Percentiles rank a stretch among this genome's conserved stretches.
phyloP scores from a whole-genome alignment of 2,888 invertebrate species.

The Rhingia campestris region DNA sequence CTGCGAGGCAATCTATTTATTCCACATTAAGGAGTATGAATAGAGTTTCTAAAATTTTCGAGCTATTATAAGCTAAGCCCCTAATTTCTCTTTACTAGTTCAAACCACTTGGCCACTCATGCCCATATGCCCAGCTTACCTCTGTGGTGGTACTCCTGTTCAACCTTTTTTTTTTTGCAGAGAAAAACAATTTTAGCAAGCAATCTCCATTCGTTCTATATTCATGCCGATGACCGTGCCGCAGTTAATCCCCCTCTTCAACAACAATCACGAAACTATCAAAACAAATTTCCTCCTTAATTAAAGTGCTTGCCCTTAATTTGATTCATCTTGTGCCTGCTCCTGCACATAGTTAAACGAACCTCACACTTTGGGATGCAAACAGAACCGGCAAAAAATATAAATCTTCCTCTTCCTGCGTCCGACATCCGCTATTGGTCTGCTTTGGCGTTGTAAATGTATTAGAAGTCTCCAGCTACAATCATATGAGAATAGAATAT shows the following conservation, averaged over 20 bases:
- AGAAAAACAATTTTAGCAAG: background rate
- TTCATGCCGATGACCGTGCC: slow-evolving; percentile 1
- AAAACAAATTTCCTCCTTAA: slow-evolving; percentile 68
- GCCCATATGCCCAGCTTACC: no score
- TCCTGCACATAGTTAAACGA: slow-evolving; percentile 10
- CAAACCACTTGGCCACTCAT: no score
- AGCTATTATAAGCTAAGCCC: no score
- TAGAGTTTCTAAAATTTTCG: no score
- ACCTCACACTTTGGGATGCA: slow-evolving; percentile 49
- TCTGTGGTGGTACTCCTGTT: no score
- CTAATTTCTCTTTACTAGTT: no score
- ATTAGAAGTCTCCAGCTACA: slow-evolving; percentile 11
- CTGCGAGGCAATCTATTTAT: no score
- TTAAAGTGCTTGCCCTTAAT: slow-evolving; percentile 72
- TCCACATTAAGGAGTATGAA: no score
- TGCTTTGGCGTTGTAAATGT: background rate
- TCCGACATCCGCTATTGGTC: slow-evolving; percentile 53
- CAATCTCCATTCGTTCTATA: background rate
- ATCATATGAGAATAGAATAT: background rate
- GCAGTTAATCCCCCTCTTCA: slow-evolving; percentile 36
- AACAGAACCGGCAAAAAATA: background rate
- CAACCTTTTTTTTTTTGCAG: background rate
- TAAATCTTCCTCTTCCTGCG: slow-evolving; percentile 49
- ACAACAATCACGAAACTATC: slow-evolving; percentile 67
- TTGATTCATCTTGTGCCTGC: slow-evolving; percentile 65